These are phyloP conservation scores for Pampusana beccarii DNA, from an alignment of 2,113 vertebrate genomes.

Conservation along the genomic window DNA sequence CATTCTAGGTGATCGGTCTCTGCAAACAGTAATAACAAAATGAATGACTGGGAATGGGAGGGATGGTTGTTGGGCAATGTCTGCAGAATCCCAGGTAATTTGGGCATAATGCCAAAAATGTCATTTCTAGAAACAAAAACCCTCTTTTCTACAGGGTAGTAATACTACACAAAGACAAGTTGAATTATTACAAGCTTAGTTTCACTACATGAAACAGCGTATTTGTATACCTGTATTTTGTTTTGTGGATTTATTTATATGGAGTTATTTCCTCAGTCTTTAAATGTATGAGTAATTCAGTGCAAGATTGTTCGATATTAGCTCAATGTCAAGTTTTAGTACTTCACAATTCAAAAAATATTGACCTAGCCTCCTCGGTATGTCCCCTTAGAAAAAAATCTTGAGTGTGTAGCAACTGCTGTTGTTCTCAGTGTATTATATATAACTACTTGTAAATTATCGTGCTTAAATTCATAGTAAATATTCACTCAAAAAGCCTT, in stretches of 20 bases:
- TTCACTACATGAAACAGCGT: neutral
- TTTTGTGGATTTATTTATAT: neutral
- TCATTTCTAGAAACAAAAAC: neutral
- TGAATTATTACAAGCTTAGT: neutral
- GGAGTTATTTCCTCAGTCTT: neutral
- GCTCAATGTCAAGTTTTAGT: neutral
- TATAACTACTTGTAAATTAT: neutral
- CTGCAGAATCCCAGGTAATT: conserved; percentile 7
- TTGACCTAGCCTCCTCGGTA: neutral
- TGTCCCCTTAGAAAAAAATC: neutral
- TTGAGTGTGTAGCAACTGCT: neutral
- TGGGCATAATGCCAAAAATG: neutral
- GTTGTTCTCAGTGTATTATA: neutral
- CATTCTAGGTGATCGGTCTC: neutral
- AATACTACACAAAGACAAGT: neutral
- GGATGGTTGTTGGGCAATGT: neutral
- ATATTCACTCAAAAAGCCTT: neutral
- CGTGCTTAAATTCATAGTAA: neutral
- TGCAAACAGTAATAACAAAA: neutral
- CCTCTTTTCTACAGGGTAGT: neutral
- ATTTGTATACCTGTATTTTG: neutral
- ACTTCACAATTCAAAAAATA: neutral
- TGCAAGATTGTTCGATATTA: neutral
- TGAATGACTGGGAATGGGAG: neutral
- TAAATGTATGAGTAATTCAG: neutral